These are phyloP conservation scores for Dromiciops gliroides DNA, from an alignment of 2,113 vertebrate species.

Conservation along the genomic window DNA sequence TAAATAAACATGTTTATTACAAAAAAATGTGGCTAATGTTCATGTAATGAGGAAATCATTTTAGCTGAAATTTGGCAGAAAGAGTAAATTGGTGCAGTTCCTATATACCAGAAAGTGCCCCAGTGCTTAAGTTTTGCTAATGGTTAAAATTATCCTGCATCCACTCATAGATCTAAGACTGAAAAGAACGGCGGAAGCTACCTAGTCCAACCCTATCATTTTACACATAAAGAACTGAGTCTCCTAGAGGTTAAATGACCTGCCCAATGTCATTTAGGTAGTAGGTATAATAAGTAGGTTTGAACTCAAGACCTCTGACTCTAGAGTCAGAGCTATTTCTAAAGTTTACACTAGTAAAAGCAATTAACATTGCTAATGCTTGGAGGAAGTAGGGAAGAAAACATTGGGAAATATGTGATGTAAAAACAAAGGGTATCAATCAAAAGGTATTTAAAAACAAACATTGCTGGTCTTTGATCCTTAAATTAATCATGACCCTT, in stretches of 20 bases:
- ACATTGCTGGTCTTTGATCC: neutral
- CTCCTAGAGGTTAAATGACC: neutral
- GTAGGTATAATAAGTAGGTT: neutral
- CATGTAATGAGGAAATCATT: neutral
- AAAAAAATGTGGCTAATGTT: no score
- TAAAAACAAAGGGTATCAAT: neutral
- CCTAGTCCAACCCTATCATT: neutral
- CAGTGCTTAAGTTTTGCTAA: neutral
- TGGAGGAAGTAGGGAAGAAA: neutral
- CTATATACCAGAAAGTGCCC: neutral
- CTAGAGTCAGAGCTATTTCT: neutral
- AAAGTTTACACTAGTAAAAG: neutral
- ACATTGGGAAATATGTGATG: neutral
- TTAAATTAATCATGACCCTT: neutral
- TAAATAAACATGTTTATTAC: no score
- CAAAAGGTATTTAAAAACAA: constrained; percentile 1
- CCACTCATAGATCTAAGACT: neutral
- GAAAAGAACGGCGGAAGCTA: neutral
- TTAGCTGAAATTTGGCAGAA: neutral
- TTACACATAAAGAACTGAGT: neutral
- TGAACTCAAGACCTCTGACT: neutral
- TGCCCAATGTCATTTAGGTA: neutral
- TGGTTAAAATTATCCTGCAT: neutral
- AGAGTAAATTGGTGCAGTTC: neutral
- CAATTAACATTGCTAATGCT: neutral